Evolutionary conservation across 2,888 invertebrate genomes (phyloP), one percentile per base, ranked within the genome.

Genomic region (Druceiella hillmani): DNA sequence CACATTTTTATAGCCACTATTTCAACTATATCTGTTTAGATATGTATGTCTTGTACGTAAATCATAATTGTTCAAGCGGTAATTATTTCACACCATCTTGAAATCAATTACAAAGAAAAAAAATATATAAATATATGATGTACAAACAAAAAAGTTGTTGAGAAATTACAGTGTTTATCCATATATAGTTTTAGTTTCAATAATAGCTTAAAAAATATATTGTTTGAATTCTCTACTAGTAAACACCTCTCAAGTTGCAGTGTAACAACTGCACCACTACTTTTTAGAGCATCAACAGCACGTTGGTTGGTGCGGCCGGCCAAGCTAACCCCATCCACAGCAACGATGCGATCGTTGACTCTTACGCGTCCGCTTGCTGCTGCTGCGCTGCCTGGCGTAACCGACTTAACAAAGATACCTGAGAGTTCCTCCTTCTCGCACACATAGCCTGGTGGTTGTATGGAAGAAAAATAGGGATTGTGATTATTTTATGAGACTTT

Each of bases 351-450:
- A 70, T 99, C 99, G 64, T 99, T 97, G 49, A 98, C 92, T 52
- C 87, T 84, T 54, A 99, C 95, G 55, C 83, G 81, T 6, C 92
- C 92, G 61, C 94, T 93, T 36, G 88, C 57, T 54, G 93, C 93
- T 4, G 98, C 98, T 9, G 97, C 94, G 60, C 97, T 97, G 32
- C 94, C 93, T 45, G 90, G 84, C 43, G 93, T 93, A 50, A 99
- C 91, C 40, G 95, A 97, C 67, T 98, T 98, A 38, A 99, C 95
- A 69, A 99, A 99, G 52, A 99, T 97, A 17, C 99, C 99, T 1
- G 95, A 95, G 31, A 99, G 73, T 60, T 99, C 98, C 66, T 98
- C 98, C 68, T 94, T 94, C 62, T 94, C 94, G 60, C 95, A 95
- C 9, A 97, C 94, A 60, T 97, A 97, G 39, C 92, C 87, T 72